Conservation (phyloP, 2,113 vertebrate genomes). For the Menura novaehollandiae region DNA sequence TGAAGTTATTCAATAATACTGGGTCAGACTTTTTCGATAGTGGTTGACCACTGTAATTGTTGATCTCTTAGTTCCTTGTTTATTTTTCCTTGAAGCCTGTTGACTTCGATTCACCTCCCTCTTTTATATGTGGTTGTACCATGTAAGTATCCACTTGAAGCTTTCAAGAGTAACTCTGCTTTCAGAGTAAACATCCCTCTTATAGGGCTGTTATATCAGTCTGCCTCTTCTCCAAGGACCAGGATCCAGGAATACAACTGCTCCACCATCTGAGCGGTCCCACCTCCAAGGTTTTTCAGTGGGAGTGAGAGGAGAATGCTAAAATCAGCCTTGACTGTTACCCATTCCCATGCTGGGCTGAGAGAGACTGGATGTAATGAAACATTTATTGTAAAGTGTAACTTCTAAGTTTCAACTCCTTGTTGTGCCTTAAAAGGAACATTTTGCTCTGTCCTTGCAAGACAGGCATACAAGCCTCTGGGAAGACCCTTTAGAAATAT, state of each 20-base stretch:
- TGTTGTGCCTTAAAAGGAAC: not conserved
- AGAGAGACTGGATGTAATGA: not conserved
- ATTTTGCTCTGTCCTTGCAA: not conserved
- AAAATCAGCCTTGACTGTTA: not conserved
- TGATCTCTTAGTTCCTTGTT: not conserved
- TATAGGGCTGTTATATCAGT: rapidly evolving
- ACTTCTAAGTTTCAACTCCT: not conserved
- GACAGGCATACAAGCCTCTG: not conserved
- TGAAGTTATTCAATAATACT: not conserved
- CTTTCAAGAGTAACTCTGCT: not conserved
- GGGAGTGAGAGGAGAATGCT: not conserved
- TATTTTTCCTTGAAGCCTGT: not conserved
- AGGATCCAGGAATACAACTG: not conserved
- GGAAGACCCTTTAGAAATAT: not conserved
- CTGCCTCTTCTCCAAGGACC: not conserved
- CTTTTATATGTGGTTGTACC: not conserved
- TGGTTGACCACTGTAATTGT: not conserved
- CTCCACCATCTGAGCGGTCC: not conserved
- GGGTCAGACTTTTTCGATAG: not conserved
- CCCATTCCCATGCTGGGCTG: not conserved
- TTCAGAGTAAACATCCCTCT: not conserved
- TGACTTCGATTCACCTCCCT: not conserved
- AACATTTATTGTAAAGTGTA: not conserved
- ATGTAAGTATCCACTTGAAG: not conserved
- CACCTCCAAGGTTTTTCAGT: not conserved